These are phyloP conservation scores for Zhuqinia jingwanae DNA, from an alignment of 2,888 invertebrate species.

Conservation along the genomic window DNA sequence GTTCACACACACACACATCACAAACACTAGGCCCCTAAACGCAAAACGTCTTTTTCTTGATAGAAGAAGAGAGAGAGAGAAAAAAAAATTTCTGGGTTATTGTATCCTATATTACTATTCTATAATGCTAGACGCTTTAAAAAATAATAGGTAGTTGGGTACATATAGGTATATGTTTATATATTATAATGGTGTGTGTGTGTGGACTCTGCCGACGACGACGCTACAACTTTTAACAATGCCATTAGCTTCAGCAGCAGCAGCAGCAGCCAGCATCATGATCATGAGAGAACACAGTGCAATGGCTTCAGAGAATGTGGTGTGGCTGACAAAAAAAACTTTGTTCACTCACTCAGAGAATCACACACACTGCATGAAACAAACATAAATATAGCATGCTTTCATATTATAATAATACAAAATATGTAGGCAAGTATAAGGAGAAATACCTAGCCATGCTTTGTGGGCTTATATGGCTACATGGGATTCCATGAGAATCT, in stretches of 20 bases:
- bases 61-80: neutral
- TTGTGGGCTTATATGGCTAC: constrained; percentile 48
- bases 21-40: constrained; percentile 48
- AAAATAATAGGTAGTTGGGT: neutral
- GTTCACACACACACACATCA: too few relatives aligned
- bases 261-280: neutral
- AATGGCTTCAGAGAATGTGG: constrained; percentile 53
- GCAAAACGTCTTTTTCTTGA: constrained; percentile 26
- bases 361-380: neutral
- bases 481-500: constrained; percentile 75
- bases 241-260: constrained; percentile 52
- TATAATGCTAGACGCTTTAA: neutral
- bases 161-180: neutral
- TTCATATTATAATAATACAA: neutral
- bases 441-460: constrained; percentile 19
- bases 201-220: constrained; percentile 35
- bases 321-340: constrained; percentile 13
- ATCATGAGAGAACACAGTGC: constrained; percentile 37
- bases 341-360: neutral
- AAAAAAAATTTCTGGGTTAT: neutral
- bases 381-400: constrained; percentile 4
- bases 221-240: constrained; percentile 57
- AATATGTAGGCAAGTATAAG: neutral
- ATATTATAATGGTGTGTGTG: too few relatives aligned
- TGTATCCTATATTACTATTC: neutral